phyloP scores from a whole-genome alignment of 2,888 invertebrate species.

The Cryptocephalus primarius region DNA sequence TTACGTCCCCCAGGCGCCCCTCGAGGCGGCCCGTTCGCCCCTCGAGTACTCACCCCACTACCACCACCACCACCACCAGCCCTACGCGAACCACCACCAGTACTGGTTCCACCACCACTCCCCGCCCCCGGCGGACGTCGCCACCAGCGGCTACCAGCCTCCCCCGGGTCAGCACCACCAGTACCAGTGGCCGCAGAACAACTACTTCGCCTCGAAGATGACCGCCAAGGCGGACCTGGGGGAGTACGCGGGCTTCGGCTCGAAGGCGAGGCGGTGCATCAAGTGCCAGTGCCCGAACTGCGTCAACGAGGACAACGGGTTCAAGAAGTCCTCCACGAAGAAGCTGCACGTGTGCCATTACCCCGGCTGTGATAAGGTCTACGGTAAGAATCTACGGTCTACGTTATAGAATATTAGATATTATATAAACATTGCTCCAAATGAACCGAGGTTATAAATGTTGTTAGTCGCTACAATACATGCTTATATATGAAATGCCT shows the following conservation, averaged over 20 bases:
- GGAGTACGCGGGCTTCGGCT: slow-evolving; percentile 26
- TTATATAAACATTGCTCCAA: no score
- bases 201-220: slow-evolving; percentile 28
- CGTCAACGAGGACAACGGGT: slow-evolving; percentile 65
- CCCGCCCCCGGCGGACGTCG: slow-evolving; percentile 32
- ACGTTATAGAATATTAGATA: no score
- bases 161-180: slow-evolving; percentile 41
- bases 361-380: slow-evolving; percentile 77
- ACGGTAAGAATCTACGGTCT: no score
- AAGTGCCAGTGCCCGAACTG: slow-evolving; percentile 76
- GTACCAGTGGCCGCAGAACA: slow-evolving; percentile 39
- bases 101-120: slow-evolving; percentile 37
- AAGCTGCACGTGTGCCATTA: slow-evolving; percentile 80
- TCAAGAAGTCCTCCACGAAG: slow-evolving; percentile 69
- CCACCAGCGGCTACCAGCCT: slow-evolving; percentile 35
- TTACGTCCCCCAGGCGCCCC: slow-evolving; percentile 27
- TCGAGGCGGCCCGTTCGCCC: slow-evolving; percentile 28
- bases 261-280: slow-evolving; percentile 56
- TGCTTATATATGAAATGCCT: no score
- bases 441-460: no score
- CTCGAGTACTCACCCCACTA: slow-evolving; percentile 34
- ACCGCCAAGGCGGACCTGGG: slow-evolving; percentile 37
- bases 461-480: no score
- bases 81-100: slow-evolving; percentile 30
- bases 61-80: slow-evolving; percentile 23